Conservation (phyloP, 1,140 invertebrate species). For the Temnothorax nylanderi region DNA sequence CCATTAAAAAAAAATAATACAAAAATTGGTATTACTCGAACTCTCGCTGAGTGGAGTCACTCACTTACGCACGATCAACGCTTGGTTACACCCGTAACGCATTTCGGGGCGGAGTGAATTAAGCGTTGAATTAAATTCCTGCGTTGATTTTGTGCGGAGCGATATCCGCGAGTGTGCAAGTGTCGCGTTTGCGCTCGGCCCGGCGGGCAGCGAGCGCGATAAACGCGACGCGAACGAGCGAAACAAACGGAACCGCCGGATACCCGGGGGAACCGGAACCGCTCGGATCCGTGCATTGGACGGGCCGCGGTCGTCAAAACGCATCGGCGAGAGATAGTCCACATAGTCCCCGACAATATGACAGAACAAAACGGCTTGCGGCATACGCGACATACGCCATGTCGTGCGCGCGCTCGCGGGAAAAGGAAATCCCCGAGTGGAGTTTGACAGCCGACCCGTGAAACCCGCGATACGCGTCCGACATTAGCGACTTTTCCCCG, state of each 20-base stretch:
- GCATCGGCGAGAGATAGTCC: slow-evolving; percentile 12
- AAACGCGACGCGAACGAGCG: not conserved
- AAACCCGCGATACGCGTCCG: slow-evolving; percentile 55
- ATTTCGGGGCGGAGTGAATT: slow-evolving; percentile 13
- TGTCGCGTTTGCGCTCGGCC: slow-evolving; percentile 1
- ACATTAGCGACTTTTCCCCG: slow-evolving; percentile 51
- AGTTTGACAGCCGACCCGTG: slow-evolving; percentile 69
- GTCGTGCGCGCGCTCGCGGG: not conserved
- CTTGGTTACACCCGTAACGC: not conserved
- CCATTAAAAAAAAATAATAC: not conserved
- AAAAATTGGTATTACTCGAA: not conserved
- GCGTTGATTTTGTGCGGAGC: slow-evolving; percentile 20
- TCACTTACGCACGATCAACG: slow-evolving; percentile 5
- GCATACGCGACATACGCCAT: not conserved
- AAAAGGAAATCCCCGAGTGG: slow-evolving; percentile 47
- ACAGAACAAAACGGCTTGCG: slow-evolving; percentile 49
- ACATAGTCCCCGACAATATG: slow-evolving; percentile 33
- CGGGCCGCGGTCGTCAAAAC: slow-evolving; percentile 49
- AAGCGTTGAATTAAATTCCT: slow-evolving; percentile 41
- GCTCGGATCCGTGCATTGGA: slow-evolving; percentile 34
- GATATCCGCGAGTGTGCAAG: not conserved
- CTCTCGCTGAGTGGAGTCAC: not conserved
- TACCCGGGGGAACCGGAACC: slow-evolving; percentile 52
- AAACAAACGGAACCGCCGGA: slow-evolving; percentile 11
- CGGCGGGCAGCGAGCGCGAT: not conserved